A percentile compares a stretch with the other conserved stretches of the same genome.
Conservation (phyloP, 2,888 invertebrate species). For the Tribolium freemani region DNA sequence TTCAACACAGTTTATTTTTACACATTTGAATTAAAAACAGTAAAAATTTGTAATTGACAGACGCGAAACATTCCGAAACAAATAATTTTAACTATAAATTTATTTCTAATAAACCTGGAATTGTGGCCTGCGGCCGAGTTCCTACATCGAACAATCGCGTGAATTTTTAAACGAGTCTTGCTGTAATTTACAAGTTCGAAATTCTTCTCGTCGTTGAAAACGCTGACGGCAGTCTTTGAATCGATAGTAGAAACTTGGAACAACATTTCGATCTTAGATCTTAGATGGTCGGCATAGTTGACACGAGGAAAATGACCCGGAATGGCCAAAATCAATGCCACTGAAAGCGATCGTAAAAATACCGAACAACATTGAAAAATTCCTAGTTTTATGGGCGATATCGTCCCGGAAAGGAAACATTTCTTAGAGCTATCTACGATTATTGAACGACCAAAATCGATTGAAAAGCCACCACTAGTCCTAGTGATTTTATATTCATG, state of each 20-base stretch:
- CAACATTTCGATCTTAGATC: background rate
- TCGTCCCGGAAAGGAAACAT: background rate
- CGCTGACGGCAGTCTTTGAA: background rate
- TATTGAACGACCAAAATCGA: background rate
- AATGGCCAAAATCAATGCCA: conserved; percentile 1
- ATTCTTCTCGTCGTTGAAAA: background rate
- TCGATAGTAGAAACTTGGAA: background rate
- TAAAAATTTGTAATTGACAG: background rate
- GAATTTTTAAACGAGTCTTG: background rate
- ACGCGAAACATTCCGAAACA: background rate
- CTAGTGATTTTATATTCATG: conserved; percentile 5
- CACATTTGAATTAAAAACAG: background rate
- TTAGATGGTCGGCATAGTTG: conserved; percentile 1
- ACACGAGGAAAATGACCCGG: conserved; percentile 3
- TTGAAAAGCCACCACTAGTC: background rate
- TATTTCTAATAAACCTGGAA: no score
- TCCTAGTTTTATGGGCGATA: conserved; percentile 10
- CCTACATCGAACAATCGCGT: background rate
- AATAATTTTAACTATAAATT: background rate
- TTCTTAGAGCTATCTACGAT: background rate
- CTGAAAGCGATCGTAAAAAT: conserved; percentile 7
- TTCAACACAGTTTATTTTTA: conserved; percentile 4
- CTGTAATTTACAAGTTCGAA: background rate
- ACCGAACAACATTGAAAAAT: conserved; percentile 8
- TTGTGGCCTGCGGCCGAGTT: no score